A percentile compares a stretch with the other conserved stretches of the same genome.
Evolutionary conservation across 2,797 vertebrate species (phyloP).

Genomic region (Gobionotothen gibberifrons): DNA sequence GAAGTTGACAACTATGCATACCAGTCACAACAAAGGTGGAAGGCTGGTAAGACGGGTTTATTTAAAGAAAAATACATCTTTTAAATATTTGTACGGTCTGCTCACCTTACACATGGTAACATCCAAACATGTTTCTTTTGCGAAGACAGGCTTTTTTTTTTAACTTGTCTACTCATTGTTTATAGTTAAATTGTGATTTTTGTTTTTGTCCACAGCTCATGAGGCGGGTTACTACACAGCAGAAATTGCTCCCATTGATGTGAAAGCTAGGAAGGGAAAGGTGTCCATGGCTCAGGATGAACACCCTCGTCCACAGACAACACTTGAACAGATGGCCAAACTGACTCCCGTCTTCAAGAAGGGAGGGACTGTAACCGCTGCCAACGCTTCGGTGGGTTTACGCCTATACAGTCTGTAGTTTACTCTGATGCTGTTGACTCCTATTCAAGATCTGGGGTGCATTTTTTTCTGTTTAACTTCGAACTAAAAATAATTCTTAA

Average conservation of each 20-base stretch:
- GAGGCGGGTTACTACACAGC: constrained; percentile 89
- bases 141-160: not conserved
- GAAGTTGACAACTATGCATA: constrained; percentile 90
- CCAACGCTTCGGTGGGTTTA: constrained; percentile 92
- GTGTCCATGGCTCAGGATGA: constrained; percentile 90
- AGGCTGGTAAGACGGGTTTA: constrained; percentile 86
- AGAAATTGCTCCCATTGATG: constrained; percentile 93
- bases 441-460: not conserved
- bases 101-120: not conserved
- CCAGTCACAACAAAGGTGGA: constrained; percentile 94
- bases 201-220: constrained; percentile 81
- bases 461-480: not conserved
- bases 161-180: not conserved
- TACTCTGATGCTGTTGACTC: not conserved
- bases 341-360: constrained; percentile 94
- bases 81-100: not conserved
- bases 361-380: constrained; percentile 94
- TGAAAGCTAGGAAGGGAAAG: constrained; percentile 93
- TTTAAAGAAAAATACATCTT: not conserved
- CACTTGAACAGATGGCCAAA: constrained; percentile 91
- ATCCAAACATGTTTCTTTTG: not conserved
- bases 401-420: constrained; percentile 49
- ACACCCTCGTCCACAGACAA: constrained; percentile 93
- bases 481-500: not conserved
- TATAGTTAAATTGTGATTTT: not conserved